These are phyloP conservation scores for Nowickia ferox DNA, from an alignment of 2,888 invertebrate species.

Conservation along the genomic window DNA sequence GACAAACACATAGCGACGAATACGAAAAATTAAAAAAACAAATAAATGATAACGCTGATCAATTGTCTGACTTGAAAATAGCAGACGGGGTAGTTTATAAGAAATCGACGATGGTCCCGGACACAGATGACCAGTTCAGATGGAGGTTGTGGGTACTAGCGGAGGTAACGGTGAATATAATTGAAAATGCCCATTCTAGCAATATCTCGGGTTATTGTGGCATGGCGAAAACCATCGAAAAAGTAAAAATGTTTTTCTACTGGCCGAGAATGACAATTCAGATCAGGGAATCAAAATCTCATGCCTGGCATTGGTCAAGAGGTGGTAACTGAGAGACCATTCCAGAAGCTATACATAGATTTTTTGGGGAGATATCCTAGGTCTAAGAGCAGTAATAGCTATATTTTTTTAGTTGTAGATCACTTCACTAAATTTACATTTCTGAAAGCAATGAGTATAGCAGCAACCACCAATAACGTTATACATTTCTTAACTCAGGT, in stretches of 20 bases:
- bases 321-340: too few relatives aligned
- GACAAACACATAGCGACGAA: not conserved
- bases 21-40: not conserved
- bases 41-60: not conserved
- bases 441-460: slow-evolving; percentile 40
- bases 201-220: too few relatives aligned
- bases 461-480: slow-evolving; percentile 32
- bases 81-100: not conserved
- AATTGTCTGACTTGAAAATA: not conserved
- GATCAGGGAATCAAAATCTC: too few relatives aligned
- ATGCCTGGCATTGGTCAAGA: too few relatives aligned
- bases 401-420: slow-evolving; percentile 42
- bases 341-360: too few relatives aligned
- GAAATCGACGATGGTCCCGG: not conserved
- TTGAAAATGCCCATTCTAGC: too few relatives aligned
- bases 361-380: too few relatives aligned
- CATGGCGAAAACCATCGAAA: too few relatives aligned
- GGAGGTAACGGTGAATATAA: not conserved
- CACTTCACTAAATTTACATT: slow-evolving; percentile 45
- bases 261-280: too few relatives aligned
- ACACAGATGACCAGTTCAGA: not conserved
- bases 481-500: too few relatives aligned
- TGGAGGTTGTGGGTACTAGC: not conserved
- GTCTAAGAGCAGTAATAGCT: too few relatives aligned
- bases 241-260: too few relatives aligned